Base-by-base conservation (phyloP, 2,797 vertebrate species). In the Choloepus didactylus region DNA sequence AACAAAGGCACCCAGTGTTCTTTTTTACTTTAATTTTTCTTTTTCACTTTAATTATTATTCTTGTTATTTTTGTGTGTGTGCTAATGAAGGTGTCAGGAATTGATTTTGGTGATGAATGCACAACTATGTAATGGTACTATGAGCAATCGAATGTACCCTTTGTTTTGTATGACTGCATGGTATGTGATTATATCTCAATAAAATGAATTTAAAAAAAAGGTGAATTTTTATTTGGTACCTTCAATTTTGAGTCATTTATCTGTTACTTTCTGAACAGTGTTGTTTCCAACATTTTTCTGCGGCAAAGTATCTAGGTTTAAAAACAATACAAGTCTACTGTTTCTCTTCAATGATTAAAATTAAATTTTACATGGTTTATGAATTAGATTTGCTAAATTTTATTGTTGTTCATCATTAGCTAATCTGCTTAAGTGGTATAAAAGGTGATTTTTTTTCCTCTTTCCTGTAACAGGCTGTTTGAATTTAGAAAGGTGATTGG, bases 401-500 rank as follows among this genome's bases (percentile, higher is more conserved):
- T 93, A 67, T 80, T 27, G 56, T 7, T 95, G 6, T 70, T 94
- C 29, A 56, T 91, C 31, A 93, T 86, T 10, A 49, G 10, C 11
- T 92, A 69, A 84, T 5, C 64, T 18, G 35, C 35, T 35, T 35
- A 35, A 41, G 27, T 92, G 27, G 14, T 59, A 49, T 59, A 67
- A 94, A 79, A 87, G 15, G 0, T 85, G 10, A 89, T 11, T 89
- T 46, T 85, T 62, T 70, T 79, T 93, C 91, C 64, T 93, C 91
- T 60, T 98, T 94, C 75, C 95, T 94, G 91, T 97, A 97, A 87
- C 98, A 99, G 99, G 98, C 99, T 99, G 98, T 99, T 99, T 98
- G 99, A 99, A 98, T 99, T 99, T 98, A 99, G 99, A 97, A 99
- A 99, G 96, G 96, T 99, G 92, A 99, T 99, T 97, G 99, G 99